Percentiles rank a stretch among this genome's conserved stretches.
These are phyloP conservation scores for Galemys pyrenaicus DNA, from an alignment of 2,113 vertebrate species.

Conservation along the genomic window DNA sequence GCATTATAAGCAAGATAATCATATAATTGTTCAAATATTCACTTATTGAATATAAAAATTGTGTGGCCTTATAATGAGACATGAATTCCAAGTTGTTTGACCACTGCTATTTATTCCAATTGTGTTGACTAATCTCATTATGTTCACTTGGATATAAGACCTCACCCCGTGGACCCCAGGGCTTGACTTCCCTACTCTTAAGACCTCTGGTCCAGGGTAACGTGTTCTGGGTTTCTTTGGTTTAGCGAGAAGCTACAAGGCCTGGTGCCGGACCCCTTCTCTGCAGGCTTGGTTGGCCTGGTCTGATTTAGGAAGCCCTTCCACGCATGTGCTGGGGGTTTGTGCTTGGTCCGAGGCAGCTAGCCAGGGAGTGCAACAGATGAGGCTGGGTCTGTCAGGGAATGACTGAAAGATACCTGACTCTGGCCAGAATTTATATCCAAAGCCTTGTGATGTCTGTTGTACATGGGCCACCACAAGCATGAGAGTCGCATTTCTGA, in stretches of 20 bases:
- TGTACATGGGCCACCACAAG: background rate
- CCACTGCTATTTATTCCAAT: background rate
- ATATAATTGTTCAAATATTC: background rate
- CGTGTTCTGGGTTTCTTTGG: background rate
- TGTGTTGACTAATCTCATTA: background rate
- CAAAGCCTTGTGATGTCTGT: background rate
- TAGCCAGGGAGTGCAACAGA: background rate
- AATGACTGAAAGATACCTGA: too few species aligned
- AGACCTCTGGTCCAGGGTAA: background rate
- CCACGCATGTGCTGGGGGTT: accelerated
- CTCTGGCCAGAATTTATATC: background rate
- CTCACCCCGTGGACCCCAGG: background rate
- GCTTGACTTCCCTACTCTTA: accelerated
- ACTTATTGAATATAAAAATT: background rate
- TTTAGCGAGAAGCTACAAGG: background rate
- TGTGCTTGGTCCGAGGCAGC: background rate
- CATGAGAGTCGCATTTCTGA: background rate
- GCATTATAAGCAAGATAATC: background rate
- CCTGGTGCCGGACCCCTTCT: background rate
- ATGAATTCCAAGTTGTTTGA: background rate
- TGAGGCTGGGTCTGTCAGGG: accelerated
- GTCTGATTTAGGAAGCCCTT: background rate
- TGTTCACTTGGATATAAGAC: background rate
- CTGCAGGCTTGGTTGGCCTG: background rate
- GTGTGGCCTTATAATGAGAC: background rate